Evolutionary conservation across 2,797 vertebrate genomes (phyloP).

Genomic region (Fistularia commersonii): DNA sequence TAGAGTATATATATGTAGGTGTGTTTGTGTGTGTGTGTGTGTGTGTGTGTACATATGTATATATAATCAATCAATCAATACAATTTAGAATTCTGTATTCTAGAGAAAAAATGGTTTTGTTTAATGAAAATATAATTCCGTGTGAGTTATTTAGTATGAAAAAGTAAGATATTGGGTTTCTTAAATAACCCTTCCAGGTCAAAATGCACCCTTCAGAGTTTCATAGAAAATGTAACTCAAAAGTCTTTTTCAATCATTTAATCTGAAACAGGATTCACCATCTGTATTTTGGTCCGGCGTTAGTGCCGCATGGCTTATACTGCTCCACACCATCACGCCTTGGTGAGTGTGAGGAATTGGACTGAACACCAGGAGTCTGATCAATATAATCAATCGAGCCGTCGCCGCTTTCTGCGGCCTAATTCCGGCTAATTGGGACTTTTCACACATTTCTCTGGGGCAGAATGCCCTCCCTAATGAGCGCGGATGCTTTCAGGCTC

Average conservation of each 20-base stretch:
- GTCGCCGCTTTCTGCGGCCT: constrained; percentile 36
- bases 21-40: no score
- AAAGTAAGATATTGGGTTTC: no score
- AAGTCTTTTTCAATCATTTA: background rate
- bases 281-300: constrained; percentile 26
- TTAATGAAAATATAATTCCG: no score
- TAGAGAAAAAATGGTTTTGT: no score
- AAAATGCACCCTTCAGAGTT: no score
- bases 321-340: constrained; percentile 12
- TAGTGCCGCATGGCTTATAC: constrained; percentile 26
- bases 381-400: constrained; percentile 60
- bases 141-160: no score
- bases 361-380: constrained; percentile 34
- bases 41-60: no score
- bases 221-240: no score
- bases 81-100: no score
- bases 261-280: constrained; percentile 14
- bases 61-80: no score
- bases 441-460: constrained; percentile 61
- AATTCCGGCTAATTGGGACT: constrained; percentile 74
- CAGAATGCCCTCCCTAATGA: constrained; percentile 60
- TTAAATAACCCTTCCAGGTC: no score
- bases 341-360: constrained; percentile 39
- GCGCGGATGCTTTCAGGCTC: constrained; percentile 44
- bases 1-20: no score